These are phyloP conservation scores for Thymallus thymallus DNA, from an alignment of 2,113 vertebrate species.

Conservation along the genomic window DNA sequence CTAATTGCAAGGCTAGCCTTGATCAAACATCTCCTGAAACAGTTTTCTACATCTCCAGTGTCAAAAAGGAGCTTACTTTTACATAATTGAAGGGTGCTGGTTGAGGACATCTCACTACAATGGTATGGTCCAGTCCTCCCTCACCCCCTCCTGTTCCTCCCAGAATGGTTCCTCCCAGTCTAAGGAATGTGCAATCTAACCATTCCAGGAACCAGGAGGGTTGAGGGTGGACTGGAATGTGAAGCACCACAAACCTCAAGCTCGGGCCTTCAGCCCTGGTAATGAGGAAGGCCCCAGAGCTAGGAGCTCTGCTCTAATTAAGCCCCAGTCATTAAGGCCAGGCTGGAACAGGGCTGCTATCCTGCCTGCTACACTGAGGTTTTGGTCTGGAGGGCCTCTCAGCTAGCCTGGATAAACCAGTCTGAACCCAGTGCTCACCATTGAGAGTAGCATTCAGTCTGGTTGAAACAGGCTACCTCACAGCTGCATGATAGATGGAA, in stretches of 20 bases:
- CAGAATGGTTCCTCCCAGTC: background rate
- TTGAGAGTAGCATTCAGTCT: background rate
- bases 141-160: background rate
- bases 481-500: slow-evolving; percentile 25
- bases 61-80: background rate
- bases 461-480: slow-evolving; percentile 30
- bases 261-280: background rate
- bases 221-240: background rate
- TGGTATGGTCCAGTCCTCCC: background rate
- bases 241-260: background rate
- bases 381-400: too few relatives aligned
- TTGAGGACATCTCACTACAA: background rate
- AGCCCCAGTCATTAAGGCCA: background rate
- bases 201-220: background rate
- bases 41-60: background rate
- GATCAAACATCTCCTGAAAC: too few relatives aligned
- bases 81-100: background rate
- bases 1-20: too few relatives aligned
- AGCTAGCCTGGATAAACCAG: too few relatives aligned
- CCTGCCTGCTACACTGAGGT: too few relatives aligned
- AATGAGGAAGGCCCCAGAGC: slow-evolving; percentile 1
- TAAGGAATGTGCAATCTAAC: slow-evolving; percentile 14
- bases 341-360: background rate
- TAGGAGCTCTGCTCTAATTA: background rate
- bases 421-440: background rate